phyloP scores from a whole-genome alignment of 1,140 invertebrate species.

The Lepeophtheirus salmonis region DNA sequence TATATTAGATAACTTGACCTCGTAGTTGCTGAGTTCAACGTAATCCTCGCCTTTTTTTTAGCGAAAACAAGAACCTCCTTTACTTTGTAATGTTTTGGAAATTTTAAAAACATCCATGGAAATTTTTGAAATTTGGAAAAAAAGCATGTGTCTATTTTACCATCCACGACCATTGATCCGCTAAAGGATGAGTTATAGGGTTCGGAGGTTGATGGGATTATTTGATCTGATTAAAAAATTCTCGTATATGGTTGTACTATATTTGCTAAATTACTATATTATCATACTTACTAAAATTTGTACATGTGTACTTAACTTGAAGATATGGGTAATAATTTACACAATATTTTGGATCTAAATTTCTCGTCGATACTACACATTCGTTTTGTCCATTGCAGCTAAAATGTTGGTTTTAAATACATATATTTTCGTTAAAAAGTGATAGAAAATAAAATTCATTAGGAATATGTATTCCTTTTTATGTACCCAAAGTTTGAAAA shows the following conservation, averaged over 20 bases:
- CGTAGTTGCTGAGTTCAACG: background rate
- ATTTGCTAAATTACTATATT: background rate
- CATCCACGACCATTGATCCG: background rate
- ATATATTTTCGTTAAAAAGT: no score
- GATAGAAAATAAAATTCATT: no score
- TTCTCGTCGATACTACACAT: no score
- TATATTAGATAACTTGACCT: background rate
- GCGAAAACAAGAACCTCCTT: background rate
- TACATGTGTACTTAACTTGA: no score
- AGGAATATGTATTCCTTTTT: no score
- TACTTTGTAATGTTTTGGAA: background rate
- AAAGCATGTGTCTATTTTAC: background rate
- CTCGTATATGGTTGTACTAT: background rate
- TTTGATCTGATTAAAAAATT: background rate
- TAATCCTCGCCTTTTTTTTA: background rate
- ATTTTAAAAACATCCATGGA: background rate
- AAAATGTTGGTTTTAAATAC: no score
- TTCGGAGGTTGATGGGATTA: background rate
- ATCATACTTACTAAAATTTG: no score
- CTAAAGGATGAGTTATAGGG: background rate
- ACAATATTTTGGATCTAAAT: no score
- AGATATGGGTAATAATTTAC: no score
- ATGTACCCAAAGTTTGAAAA: no score
- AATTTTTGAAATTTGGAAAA: background rate
- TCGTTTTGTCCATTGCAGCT: no score